Base-by-base conservation (phyloP, 2,113 vertebrate genomes). In the Psittacula cyanocephala region DNA sequence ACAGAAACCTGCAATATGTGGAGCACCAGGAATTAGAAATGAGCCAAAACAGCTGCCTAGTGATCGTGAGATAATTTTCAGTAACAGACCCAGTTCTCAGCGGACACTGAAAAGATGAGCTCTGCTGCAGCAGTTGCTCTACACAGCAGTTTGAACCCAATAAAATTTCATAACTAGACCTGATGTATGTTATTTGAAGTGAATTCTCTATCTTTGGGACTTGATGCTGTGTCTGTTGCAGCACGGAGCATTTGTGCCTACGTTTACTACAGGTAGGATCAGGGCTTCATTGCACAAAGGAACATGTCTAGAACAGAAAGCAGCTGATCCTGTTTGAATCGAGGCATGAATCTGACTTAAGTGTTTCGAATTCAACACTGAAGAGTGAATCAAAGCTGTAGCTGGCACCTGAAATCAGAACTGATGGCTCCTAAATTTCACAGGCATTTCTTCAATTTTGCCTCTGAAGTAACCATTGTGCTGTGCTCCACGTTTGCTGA, bases 1-100 rank as follows among this genome's bases (percentile, higher is more conserved):
- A 96, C 13, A 97, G 84, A 77, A 97, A 97, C 70, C 96, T 97
- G 86, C 72, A 64, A 52, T 3, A 19, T 1, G 25, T 3, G 55
- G 49, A 76, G 52, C 13, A 67, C 7, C 31, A 15, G 70, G 64
- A 80, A 33, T 88, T 60, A 77, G 93, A 37, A 20, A 8, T 5
- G 17, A 62, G 29, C 10, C 28, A 10, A 20, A 44, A 13, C 5
- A 27, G 3, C 53, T 5, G 16, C 19, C 57, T 59, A 37, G 27
- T 4, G 29, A 18, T 20, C 14, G 13, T 3, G 19, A 55, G 75
- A 15, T 59, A 3, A 7, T n/a, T 60, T 16, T 41, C n/a, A 44
- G 31, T 13, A 47, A 31, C 17, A 35, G 68, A 55, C 9, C 4
- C 13, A 2, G 17, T 44, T 60, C 7, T 39, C 11, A 23, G 15